Base-by-base conservation (phyloP, 2,888 invertebrate species). In the Euproctis similis region DNA sequence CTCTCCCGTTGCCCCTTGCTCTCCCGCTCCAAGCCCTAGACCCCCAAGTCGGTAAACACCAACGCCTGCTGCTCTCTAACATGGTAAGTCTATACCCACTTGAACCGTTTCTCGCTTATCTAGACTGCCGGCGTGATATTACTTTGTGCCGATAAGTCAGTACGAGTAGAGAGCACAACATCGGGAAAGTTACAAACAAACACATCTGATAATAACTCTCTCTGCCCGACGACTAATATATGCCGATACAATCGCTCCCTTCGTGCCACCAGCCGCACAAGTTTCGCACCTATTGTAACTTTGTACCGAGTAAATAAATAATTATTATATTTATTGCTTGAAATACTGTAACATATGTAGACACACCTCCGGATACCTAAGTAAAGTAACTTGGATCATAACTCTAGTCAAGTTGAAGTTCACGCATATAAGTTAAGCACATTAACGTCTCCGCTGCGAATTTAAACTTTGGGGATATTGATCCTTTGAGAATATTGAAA, bases 1-100 rank as follows among this genome's bases (percentile, higher is more conserved):
- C 81, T 54, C 80, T 80, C 57, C 84, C 72, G 64, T 69, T 74
- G 64, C 76, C 76, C 59, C 66, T 82, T 41, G 76, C 84, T 46
- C 71, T 75, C 53, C 84, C 82, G 51, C 64, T 84, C 74, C 81
- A 78, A 69, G 61, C 77, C 69, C 68, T 81, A 60, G 82, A 82
- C 50, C 75, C 78, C 47, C 81, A 82, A 71, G 55, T 78, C 66
- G 80, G 72, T 76, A 84, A 84, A 73, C 80, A 80, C 62, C 82
- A 80, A 59, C 72, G 80, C 46, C 70, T 80, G 75, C 82, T 81
- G 81, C 82, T 84, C 82, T 82, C 84, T 73, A 84, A 84, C 78
- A 84, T 84, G 84, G 84, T 84, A 72, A 84, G 80, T 80, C 23
- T 37, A 31, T 31, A 37, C 27, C 24, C 29, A 12, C 35, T 33